phyloP scores from a whole-genome alignment of 2,797 vertebrate species.

The Diplodus puntazzo region DNA sequence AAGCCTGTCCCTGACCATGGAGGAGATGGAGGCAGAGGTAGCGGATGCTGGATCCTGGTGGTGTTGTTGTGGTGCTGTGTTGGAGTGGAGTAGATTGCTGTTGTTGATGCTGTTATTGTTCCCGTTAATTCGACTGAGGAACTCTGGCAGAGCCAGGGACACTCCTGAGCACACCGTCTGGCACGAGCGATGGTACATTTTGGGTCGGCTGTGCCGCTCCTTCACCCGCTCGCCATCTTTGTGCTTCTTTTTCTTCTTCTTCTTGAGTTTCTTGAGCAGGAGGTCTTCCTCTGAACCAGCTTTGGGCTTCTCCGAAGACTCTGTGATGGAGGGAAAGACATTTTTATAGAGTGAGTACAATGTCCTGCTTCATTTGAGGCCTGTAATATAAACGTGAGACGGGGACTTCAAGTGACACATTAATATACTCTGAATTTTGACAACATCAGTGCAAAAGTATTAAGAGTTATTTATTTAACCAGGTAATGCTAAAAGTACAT shows the following conservation, averaged over 20 bases:
- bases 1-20: slow-evolving; percentile 72
- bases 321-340: slow-evolving; percentile 68
- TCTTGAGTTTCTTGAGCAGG: slow-evolving; percentile 97
- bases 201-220: slow-evolving; percentile 89
- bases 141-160: slow-evolving; percentile 75
- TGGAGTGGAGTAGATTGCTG: slow-evolving; percentile 76
- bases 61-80: slow-evolving; percentile 71
- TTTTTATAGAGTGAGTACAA: slow-evolving; percentile 1
- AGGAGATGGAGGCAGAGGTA: slow-evolving; percentile 57
- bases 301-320: slow-evolving; percentile 92
- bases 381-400: neutral
- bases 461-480: neutral
- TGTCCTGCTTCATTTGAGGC: neutral
- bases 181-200: slow-evolving; percentile 97
- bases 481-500: too few relatives aligned
- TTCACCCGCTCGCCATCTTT: slow-evolving; percentile 97
- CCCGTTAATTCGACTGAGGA: slow-evolving; percentile 77
- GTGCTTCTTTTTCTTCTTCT: slow-evolving; percentile 99
- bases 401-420: fast-evolving
- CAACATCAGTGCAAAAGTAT: neutral
- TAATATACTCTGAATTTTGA: neutral
- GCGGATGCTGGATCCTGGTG: slow-evolving; percentile 74
- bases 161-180: slow-evolving; percentile 95
- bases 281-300: slow-evolving; percentile 90
- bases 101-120: slow-evolving; percentile 71